Base-by-base conservation (phyloP, 1,140 invertebrate genomes). In the Macrobrachium rosenbergii region DNA sequence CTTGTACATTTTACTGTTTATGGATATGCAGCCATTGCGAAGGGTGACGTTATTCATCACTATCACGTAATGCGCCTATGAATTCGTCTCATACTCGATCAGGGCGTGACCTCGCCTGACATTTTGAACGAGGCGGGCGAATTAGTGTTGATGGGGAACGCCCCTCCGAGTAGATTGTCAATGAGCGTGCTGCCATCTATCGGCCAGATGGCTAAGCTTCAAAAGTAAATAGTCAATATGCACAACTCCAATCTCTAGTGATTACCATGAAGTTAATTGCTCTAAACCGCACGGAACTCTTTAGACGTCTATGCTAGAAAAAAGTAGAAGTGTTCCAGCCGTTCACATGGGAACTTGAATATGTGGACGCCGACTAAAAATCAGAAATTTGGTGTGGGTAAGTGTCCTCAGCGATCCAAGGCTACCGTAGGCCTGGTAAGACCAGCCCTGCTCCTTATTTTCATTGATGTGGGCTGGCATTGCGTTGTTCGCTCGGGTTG, bases 171-270 rank as follows among this genome's bases (percentile, higher is more conserved):
- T 17, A 63, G 17, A 19, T 23, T 12, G 14, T 12, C 67, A 58
- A 23, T 43, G 69, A 23, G 17, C 14, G 10, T 64, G 62, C 21
- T 63, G 78, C 85, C 85, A 73, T 81, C 78, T 73, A 73, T 62
- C 23, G 17, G 5, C 78, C 58, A 12, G 12, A 23, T 19, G 1
- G 16, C 19, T 52, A 76, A 87, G 37, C 64, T 52, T 23, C 79
- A 81, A 86, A 87, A 87, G 78, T 87, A 87, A 87, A 87, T 87
- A 87, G 85, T 87, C 85, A 87, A 87, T 87, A 87, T 87, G 85
- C 59, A 52, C 23, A 28, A 37, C 59, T 21, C 45, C 62, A 19
- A 72, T 12, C 37, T 43, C 67, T 52, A 75, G 79, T 75, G 52
- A 82, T 73, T 67, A 87, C 76, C 52, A 52, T 52, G 52, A 52